Evolutionary conservation across 2,113 vertebrate genomes (phyloP), one percentile per base, ranked within the genome.

Genomic region (Notiomystis cincta): DNA sequence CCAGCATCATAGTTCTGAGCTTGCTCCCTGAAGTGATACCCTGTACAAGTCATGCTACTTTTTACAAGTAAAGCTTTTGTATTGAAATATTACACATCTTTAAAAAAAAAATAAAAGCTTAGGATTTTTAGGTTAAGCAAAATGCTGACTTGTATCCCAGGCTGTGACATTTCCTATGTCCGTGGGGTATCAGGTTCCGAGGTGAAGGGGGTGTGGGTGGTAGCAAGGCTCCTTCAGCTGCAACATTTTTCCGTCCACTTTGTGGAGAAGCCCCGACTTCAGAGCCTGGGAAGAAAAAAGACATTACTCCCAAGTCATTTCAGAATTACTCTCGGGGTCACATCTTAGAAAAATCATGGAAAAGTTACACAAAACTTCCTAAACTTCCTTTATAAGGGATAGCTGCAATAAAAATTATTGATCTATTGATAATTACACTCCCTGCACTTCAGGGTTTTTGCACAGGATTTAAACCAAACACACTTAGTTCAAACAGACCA

Each of bases 141-240:
- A 91, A 82, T 56, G 90, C 99, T 98, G 93, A 99, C 99, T 99
- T 99, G 98, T 99, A 99, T 93, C 99, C 99, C 97, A 99, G 95
- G 96, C 99, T 99, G 95, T 99, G 99, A 97, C 99, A 99, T 93
- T 99, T 99, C 97, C 99, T 99, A 45, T 99, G 99, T 24, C 99
- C 99, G 0, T 99, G 99, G 1, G 99, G 98, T 82, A 99, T 98
- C 83, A 99, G 98, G 97, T 99, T 99, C 94, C 99, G 97, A 25
- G 99, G 99, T 5, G 99, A 99, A 3, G 99, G 99, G 3, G 99
- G 99, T 0, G 99, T 99, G 90, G 98, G 98, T 3, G 99, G 99
- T 16, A 99, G 96, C 80, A 98, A 96, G 33, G 97, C 96, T 84
- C 98, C 99, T 88, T 99, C 99, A 14, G 98, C 98, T 53, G 98